These are phyloP conservation scores for Bos indicus DNA, from an alignment of 2,113 vertebrate genomes.

Conservation along the genomic window DNA sequence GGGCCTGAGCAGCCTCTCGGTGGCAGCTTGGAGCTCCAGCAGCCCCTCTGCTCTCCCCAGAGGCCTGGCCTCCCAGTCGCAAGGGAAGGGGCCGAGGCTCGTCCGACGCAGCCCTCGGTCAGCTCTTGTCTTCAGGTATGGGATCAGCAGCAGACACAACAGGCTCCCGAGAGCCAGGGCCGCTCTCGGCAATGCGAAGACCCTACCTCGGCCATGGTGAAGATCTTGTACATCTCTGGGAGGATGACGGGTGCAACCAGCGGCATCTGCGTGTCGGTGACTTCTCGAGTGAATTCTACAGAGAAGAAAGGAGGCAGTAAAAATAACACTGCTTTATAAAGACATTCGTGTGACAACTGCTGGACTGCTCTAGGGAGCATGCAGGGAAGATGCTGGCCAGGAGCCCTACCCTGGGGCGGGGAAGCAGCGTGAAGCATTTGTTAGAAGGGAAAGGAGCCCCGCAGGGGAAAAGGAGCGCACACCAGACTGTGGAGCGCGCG, in stretches of 20 bases:
- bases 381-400: neutral
- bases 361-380: neutral
- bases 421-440: neutral
- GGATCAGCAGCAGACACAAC: neutral
- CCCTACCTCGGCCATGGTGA: slow-evolving; percentile 97
- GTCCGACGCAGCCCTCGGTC: neutral
- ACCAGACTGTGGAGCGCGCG: accelerated
- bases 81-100: neutral
- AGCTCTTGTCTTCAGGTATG: neutral
- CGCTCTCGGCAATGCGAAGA: neutral
- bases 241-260: slow-evolving; percentile 98
- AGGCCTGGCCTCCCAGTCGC: neutral
- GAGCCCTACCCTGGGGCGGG: neutral
- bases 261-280: slow-evolving; percentile 98
- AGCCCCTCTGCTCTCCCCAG: neutral
- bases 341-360: neutral
- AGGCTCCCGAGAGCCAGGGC: neutral
- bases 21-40: neutral
- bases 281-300: slow-evolving; percentile 96
- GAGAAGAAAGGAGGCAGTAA: neutral
- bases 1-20: neutral
- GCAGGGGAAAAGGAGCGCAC: neutral
- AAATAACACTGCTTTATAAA: neutral
- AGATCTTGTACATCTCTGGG: slow-evolving; percentile 99
- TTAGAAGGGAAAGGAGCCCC: neutral